Conservation (phyloP, 2,113 vertebrate species). For the Chamaea fasciata region DNA sequence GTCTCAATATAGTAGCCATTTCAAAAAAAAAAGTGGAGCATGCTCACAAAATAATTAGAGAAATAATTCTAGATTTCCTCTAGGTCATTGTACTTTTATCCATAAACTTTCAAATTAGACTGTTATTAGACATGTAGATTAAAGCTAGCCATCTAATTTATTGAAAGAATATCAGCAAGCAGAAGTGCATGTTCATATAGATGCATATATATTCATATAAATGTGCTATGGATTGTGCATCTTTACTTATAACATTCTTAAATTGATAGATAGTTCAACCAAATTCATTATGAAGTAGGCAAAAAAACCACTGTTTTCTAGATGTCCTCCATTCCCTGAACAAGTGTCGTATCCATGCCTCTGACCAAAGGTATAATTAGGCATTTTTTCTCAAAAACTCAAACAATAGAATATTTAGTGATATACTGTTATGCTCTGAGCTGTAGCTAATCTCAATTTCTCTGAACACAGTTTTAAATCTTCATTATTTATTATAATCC, state of each 20-base stretch:
- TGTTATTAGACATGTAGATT: neutral
- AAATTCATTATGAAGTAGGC: neutral
- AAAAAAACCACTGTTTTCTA: neutral
- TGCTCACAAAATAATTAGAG: neutral
- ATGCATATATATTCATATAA: neutral
- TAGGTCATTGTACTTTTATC: neutral
- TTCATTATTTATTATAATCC: neutral
- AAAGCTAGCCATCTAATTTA: neutral
- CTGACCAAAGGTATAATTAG: neutral
- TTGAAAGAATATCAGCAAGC: neutral
- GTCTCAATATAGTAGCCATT: neutral
- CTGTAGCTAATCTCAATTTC: neutral
- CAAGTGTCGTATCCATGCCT: neutral
- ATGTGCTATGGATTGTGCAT: fast-evolving
- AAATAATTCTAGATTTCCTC: neutral
- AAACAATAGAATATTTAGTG: neutral
- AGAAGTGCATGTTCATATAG: neutral
- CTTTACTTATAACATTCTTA: neutral
- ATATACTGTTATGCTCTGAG: neutral
- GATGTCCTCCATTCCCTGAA: neutral
- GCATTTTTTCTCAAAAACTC: neutral
- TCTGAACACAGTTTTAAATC: neutral
- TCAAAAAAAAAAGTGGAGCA: fast-evolving
- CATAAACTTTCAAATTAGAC: neutral
- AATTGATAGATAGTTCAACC: neutral